Evolutionary conservation across 2,888 invertebrate species (phyloP), one percentile per base, ranked within the genome.

Genomic region (Cactoblastis cactorum): DNA sequence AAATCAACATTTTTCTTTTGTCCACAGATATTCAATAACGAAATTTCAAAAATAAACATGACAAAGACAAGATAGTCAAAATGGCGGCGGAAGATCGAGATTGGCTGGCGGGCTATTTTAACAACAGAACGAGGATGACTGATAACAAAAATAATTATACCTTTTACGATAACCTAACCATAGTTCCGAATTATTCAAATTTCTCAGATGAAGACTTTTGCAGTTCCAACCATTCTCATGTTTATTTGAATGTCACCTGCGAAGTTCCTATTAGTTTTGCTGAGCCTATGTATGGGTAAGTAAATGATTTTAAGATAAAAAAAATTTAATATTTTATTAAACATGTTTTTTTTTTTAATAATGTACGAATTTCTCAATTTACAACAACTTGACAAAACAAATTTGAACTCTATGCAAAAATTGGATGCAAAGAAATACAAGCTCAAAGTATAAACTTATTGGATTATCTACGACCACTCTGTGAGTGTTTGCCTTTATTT

Each of bases 251-350:
- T 70, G 92, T 94, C 0, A 94, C 94, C 0, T 91, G 91, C 53
- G 93, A 93, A 63, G 90, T 92, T 63, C 94, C 85, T 0, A 91
- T 94, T 52, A 85, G 88, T 49, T 93, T 93, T 77, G 94, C 94
- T 0, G 90, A 93, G 52, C 93, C 94, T 19, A 91, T 95, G 78
- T 94, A 94, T 77, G 95, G 95, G 59, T 86, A 55, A 77, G 83
- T 83, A 11, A 8, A 1, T 22, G 50, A 43, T 19, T 19, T 15
- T 28, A 22, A 22, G 5, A 4, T 22, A 22, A 4, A n/a, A n/a
- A n/a, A n/a, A n/a, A n/a, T n/a, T n/a, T n/a, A n/a, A n/a, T n/a
- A n/a, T n/a, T n/a, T n/a, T n/a, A n/a, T n/a, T n/a, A n/a, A n/a
- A n/a, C n/a, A n/a, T n/a, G n/a, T 22, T 22, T 22, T 22, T 22